Evolutionary conservation across 2,113 vertebrate genomes (phyloP).

Genomic region (Eupsittula cactorum): DNA sequence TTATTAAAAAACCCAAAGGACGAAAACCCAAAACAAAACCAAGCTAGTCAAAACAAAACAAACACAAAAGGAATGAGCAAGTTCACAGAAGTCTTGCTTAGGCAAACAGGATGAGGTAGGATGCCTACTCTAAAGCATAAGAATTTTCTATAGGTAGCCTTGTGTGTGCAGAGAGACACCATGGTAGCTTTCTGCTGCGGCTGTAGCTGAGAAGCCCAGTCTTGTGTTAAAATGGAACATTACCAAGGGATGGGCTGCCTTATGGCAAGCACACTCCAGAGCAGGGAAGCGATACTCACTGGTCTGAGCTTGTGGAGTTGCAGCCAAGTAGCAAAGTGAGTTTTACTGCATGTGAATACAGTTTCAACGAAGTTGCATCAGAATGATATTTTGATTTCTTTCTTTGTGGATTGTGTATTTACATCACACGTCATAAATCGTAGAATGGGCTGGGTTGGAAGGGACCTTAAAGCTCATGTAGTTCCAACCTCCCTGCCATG

Average conservation of each 20-base stretch:
- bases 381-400: background rate
- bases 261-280: rapidly evolving
- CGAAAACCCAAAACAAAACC: background rate
- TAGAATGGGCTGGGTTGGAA: background rate
- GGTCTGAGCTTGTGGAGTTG: rapidly evolving
- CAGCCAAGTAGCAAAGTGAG: rapidly evolving
- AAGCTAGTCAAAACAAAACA: background rate
- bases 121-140: background rate
- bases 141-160: background rate
- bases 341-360: rapidly evolving
- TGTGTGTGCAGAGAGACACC: rapidly evolving
- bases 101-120: background rate
- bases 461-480: background rate
- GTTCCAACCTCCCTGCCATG: background rate
- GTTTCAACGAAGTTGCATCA: background rate
- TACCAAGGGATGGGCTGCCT: background rate
- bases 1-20: background rate
- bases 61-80: background rate
- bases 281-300: rapidly evolving
- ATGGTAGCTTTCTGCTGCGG: background rate
- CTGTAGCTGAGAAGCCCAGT: background rate
- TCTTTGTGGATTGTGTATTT: background rate
- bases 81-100: background rate
- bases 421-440: rapidly evolving
- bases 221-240: background rate